Evolutionary conservation across 2,113 vertebrate species (phyloP), one percentile per base, ranked within the genome.

Genomic region (Nettapus auritus): DNA sequence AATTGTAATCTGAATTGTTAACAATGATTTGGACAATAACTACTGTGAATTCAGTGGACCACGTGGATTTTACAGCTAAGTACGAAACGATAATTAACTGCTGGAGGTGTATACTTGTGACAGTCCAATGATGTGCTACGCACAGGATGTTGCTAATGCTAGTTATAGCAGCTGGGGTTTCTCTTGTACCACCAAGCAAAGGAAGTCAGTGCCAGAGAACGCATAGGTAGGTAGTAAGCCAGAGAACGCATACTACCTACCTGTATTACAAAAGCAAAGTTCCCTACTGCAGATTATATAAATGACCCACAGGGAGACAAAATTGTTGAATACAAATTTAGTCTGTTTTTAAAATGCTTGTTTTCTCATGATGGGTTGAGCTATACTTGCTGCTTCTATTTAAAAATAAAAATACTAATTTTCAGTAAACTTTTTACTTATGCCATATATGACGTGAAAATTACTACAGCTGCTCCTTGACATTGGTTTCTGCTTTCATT

Each of bases 361-460:
- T 73, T 67, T 94, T 86, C 50, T 76, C 14, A 44, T 64, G 2
- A 34, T 76, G 82, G 46, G 2, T 22, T 75, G n/a, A 86, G 56
- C 22, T 67, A 11, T 46, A 28, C 88, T 75, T 74, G 34, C 53
- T 84, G 22, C 70, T 82, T 87, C 6, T 28, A 9, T 48, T 83
- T 83, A n/a, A 83, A 82, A 86, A 86, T 64, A 71, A 48, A 90
- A 90, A 46, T 38, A 42, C 8, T 60, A 20, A 5, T 69, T 64
- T 28, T 29, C 6, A 9, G 38, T 44, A 50, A 89, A n/a, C 18
- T 53, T 70, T n/a, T 70, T 80, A 46, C 38, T 85, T 82, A 23
- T 0, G 3, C 20, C 38, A 38, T 19, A 8, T 4, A 1, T 62
- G 38, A 31, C 29, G 4, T 42, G 53, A 75, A 71, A 60, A 46